Evolutionary conservation across 2,888 invertebrate species (phyloP).

Genomic region (Enchytraeus crypticus): DNA sequence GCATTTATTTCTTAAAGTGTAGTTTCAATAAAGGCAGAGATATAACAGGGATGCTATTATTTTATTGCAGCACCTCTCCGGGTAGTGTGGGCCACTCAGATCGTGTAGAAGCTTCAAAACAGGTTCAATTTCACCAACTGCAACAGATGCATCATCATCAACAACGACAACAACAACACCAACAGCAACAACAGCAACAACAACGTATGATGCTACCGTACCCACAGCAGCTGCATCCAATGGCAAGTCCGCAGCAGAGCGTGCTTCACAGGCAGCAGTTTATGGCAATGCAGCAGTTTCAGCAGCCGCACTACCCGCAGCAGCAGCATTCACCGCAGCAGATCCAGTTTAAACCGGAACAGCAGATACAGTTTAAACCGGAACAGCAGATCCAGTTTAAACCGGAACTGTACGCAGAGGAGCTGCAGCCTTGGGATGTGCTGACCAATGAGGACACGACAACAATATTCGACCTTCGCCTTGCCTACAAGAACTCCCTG

Average conservation of each 20-base stretch:
- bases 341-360: neutral
- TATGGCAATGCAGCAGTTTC: neutral
- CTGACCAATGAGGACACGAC: slow-evolving; percentile 33
- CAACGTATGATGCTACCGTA: neutral
- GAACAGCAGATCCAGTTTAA: neutral
- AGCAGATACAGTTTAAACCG: neutral
- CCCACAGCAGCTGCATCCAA: neutral
- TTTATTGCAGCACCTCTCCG: too few relatives aligned
- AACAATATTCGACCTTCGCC: slow-evolving; percentile 40
- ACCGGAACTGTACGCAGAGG: too few relatives aligned
- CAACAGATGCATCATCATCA: neutral
- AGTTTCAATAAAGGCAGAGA: too few relatives aligned
- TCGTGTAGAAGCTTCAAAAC: too few relatives aligned
- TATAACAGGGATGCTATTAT: too few relatives aligned
- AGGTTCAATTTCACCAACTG: neutral
- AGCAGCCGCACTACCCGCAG: neutral
- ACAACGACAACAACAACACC: neutral
- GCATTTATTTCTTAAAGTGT: too few relatives aligned
- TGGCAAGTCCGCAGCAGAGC: neutral
- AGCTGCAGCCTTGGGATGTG: neutral
- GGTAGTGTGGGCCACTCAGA: too few relatives aligned
- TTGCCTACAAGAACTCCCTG: slow-evolving; percentile 43
- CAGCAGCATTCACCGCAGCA: neutral
- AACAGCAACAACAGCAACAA: neutral
- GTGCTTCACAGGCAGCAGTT: neutral